Evolutionary conservation across 2,888 invertebrate genomes (phyloP), one percentile per base, ranked within the genome.

Genomic region (Malthinus seriepunctatus): DNA sequence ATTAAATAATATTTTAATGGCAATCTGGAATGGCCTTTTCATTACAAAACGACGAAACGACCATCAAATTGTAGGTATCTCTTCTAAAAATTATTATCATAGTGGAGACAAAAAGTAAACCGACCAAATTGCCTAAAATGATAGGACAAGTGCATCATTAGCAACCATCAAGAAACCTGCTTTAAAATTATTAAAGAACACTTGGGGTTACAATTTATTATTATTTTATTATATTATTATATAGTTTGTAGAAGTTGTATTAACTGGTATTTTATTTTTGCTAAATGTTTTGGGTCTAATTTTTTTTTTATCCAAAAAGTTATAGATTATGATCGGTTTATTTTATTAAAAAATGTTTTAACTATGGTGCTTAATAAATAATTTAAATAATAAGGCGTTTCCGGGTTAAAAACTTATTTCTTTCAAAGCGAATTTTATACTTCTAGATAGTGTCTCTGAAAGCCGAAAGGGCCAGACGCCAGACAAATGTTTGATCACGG

Each of bases 91-190:
- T 55, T 59, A 54, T 51, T 39, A 47, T 39, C 51, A 50, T 59
- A 55, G 46, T 39, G 53, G 54, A 50, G 59, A 59, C 59, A 59
- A 59, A 58, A 54, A 54, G 38, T 35, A 47, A 55, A 59, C 46
- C 54, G 32, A 50, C 48, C 51, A 59, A 55, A 59, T 59, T 58
- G 58, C 58, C 44, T 33, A 37, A 58, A 58, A 58, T 58, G 50
- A 58, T 58, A 58, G 58, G 44, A 53, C 34, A 35, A 49, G 50
- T 35, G 33, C 38, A 31, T 47, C 46, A 58, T 58, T 58, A 58
- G 38, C 32, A 44, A 38, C 50, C 32, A 53, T 53, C 51, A 47
- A 32, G 32, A 58, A 48, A 38, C 37, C 15, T 49, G 33, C 32
- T 35, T 58, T 33, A 50, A 46, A 32, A 32, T 31, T 32, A 14